Conservation (phyloP, 2,797 vertebrate species). For the Schizopygopsis malacanthus region DNA sequence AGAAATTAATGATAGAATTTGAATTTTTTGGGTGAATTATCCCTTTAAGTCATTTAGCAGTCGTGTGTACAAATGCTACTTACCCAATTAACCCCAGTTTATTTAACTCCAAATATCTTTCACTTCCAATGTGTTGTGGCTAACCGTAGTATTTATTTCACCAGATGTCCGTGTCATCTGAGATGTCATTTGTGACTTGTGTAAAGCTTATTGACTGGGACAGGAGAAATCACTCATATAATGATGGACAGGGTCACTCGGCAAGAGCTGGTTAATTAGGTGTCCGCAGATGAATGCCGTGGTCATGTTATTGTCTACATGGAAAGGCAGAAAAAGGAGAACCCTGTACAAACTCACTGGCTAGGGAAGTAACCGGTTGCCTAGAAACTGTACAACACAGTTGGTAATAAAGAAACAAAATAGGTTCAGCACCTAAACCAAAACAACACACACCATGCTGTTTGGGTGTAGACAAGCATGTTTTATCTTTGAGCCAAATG, state of each 20-base stretch:
- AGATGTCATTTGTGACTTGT: conserved; percentile 17
- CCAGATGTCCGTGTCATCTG: conserved; percentile 5
- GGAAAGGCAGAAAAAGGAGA: conserved; percentile 14
- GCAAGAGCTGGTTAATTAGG: conserved; percentile 42
- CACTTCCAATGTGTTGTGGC: not conserved
- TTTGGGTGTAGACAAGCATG: conserved; percentile 21
- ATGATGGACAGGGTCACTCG: conserved; percentile 13
- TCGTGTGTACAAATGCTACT: not conserved
- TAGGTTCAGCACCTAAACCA: conserved; percentile 49
- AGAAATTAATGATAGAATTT: no score
- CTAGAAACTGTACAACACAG: conserved; percentile 66
- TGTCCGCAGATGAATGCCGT: conserved; percentile 11
- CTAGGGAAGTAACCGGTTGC: conserved; percentile 61
- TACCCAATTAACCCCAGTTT: not conserved
- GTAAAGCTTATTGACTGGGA: not conserved
- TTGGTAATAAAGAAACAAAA: conserved; percentile 56
- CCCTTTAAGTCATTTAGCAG: no score
- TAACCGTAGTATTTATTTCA: not conserved
- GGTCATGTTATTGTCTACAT: conserved; percentile 22
- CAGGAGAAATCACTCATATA: not conserved
- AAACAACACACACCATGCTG: conserved; percentile 46
- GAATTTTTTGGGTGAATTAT: no score
- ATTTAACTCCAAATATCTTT: not conserved
- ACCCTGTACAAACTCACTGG: conserved; percentile 53
- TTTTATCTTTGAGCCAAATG: not conserved